Evolutionary conservation across 2,888 invertebrate species (phyloP).

Genomic region (Dicranocentrus wangi): DNA sequence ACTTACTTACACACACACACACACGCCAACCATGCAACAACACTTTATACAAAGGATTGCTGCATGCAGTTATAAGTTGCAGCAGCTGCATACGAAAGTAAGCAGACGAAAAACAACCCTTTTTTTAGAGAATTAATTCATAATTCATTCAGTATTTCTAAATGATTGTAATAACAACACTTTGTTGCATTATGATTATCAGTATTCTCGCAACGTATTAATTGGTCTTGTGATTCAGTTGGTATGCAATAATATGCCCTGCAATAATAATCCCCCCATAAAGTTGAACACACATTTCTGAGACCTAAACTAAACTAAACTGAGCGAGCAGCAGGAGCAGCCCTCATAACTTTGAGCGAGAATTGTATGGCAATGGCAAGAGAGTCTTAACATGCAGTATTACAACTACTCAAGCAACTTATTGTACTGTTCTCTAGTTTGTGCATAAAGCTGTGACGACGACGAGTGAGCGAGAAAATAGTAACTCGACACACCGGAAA

Average conservation of each 20-base stretch:
- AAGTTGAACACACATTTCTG: neutral
- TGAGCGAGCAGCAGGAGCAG: neutral
- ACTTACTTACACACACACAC: neutral
- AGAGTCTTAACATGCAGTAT: no score
- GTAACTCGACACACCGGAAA: conserved; percentile 67
- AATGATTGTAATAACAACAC: conserved; percentile 4
- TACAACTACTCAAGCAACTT: conserved; percentile 28
- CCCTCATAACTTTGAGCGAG: no score
- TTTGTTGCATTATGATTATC: conserved; percentile 23
- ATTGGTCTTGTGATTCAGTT: conserved; percentile 10
- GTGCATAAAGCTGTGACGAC: conserved; percentile 71
- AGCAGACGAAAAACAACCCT: neutral
- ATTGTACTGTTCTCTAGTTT: conserved; percentile 36
- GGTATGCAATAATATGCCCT: neutral
- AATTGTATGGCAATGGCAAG: no score
- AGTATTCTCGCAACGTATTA: conserved; percentile 27
- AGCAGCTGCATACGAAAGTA: conserved; percentile 7
- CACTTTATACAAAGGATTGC: neutral
- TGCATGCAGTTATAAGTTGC: conserved; percentile 5
- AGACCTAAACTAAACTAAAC: neutral
- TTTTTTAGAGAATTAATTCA: conserved; percentile 20
- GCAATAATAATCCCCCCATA: neutral
- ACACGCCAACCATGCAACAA: no score
- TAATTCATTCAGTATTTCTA: conserved; percentile 15
- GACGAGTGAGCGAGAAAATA: conserved; percentile 50